Evolutionary conservation across 1,140 invertebrate genomes (phyloP).

Genomic region (Drosophila teissieri): DNA sequence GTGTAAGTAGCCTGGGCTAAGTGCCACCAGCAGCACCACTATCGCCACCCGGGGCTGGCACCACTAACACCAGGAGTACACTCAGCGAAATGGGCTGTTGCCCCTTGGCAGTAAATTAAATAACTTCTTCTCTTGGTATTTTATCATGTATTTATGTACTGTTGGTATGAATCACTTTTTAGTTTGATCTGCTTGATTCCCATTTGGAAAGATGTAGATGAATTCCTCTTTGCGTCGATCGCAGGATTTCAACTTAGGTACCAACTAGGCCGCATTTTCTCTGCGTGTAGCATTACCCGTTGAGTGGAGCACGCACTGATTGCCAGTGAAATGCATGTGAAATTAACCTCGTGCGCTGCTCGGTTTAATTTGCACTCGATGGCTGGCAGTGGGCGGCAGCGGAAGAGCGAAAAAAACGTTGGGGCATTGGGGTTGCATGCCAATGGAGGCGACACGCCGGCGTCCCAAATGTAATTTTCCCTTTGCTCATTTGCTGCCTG

Average conservation of each 20-base stretch:
- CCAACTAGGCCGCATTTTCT: background rate
- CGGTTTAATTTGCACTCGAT: slow-evolving; percentile 80
- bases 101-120: background rate
- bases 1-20: slow-evolving; percentile 76
- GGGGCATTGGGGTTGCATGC: slow-evolving; percentile 51
- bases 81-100: background rate
- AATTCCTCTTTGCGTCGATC: too few relatives aligned
- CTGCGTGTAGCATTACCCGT: slow-evolving; percentile 20
- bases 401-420: slow-evolving; percentile 29
- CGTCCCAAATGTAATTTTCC: slow-evolving; percentile 78
- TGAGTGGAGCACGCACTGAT: slow-evolving; percentile 74
- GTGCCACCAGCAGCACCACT: slow-evolving; percentile 54
- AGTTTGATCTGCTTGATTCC: too few relatives aligned
- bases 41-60: slow-evolving; percentile 15
- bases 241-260: too few relatives aligned
- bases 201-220: too few relatives aligned
- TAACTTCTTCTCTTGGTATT: background rate
- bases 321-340: slow-evolving; percentile 80
- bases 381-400: slow-evolving; percentile 49
- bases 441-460: slow-evolving; percentile 52
- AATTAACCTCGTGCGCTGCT: slow-evolving; percentile 78
- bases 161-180: too few relatives aligned
- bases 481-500: slow-evolving; percentile 74
- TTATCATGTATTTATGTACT: too few relatives aligned
- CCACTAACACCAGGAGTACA: slow-evolving; percentile 9